Percentiles rank a stretch among this genome's conserved stretches.
Conservation (phyloP, 2,797 vertebrate species). For the Eulemur mongoz region DNA sequence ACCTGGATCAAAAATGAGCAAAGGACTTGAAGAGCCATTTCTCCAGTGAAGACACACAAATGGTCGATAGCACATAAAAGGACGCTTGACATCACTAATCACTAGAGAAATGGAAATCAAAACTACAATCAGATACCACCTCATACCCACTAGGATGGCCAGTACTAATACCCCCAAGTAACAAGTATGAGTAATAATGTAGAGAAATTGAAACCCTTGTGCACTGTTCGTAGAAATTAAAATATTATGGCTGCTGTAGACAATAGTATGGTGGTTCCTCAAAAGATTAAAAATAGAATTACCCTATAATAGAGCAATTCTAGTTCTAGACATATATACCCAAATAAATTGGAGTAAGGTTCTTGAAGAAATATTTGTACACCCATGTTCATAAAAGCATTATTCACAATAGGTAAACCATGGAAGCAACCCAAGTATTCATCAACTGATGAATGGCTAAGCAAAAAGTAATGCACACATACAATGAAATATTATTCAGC, state of each 20-base stretch:
- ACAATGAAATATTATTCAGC: background rate
- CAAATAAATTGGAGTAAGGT: background rate
- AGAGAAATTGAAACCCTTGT: background rate
- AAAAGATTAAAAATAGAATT: background rate
- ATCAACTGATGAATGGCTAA: background rate
- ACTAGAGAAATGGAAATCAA: no score
- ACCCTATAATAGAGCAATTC: background rate
- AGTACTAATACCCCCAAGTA: background rate
- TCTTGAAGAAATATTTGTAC: background rate
- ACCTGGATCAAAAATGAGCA: background rate
- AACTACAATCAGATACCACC: background rate
- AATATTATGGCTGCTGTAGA: background rate
- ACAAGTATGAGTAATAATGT: background rate
- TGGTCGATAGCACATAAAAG: background rate
- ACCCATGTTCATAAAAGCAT: background rate
- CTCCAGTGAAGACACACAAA: background rate
- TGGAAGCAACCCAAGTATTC: background rate
- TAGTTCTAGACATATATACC: background rate
- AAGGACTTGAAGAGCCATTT: background rate
- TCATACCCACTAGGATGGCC: background rate
- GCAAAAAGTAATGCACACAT: background rate
- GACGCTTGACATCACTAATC: background rate
- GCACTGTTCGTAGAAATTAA: background rate
- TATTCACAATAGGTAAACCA: background rate
- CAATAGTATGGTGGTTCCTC: background rate